These are phyloP conservation scores for Chloromyia formosa DNA, from an alignment of 2,888 invertebrate genomes.

Conservation along the genomic window DNA sequence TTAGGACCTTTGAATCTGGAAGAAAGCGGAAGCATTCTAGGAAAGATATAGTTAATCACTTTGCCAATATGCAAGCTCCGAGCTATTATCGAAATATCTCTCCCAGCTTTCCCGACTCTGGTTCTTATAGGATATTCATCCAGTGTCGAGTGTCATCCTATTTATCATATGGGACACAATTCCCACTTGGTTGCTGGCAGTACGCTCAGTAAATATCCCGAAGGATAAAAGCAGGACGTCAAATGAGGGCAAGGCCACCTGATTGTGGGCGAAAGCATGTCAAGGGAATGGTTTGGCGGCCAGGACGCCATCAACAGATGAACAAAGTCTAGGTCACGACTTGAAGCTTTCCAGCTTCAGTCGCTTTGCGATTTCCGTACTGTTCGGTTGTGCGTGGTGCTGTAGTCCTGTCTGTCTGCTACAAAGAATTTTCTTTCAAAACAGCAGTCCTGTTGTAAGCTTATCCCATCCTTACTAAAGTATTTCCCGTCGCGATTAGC, in stretches of 20 bases:
- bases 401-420: not conserved
- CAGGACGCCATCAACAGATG: conserved; percentile 40
- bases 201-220: conserved; percentile 9
- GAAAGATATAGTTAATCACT: too few species aligned
- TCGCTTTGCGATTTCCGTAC: conserved; percentile 33
- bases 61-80: too few species aligned
- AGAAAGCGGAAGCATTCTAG: too few species aligned
- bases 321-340: conserved; percentile 36
- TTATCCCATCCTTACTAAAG: not conserved
- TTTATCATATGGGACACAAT: too few species aligned
- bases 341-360: conserved; percentile 30
- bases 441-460: not conserved
- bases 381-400: conserved; percentile 35
- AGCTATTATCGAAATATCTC: not conserved
- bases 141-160: too few species aligned
- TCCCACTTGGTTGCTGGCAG: too few species aligned
- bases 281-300: conserved; percentile 27
- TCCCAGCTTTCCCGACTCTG: too few species aligned
- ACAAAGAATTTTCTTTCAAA: not conserved
- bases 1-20: too few species aligned
- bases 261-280: conserved; percentile 15
- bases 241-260: conserved; percentile 24
- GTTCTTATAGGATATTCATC: too few species aligned
- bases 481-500: not conserved
- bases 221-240: conserved; percentile 15